Evolutionary conservation across 2,888 invertebrate species (phyloP).

Genomic region (Azorinus chamasolen): DNA sequence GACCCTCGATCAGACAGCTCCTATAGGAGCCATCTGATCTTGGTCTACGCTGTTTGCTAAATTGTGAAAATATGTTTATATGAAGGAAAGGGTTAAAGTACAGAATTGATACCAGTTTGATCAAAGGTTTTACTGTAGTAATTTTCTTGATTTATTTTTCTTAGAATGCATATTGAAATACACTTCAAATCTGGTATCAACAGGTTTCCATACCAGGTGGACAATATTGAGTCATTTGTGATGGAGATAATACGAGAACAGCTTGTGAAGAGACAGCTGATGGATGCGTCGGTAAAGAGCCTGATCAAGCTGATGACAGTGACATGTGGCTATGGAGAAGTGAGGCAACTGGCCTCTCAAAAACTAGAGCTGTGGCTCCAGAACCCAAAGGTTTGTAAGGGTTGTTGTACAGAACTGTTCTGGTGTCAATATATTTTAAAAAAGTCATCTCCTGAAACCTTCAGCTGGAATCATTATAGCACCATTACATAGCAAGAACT

Average conservation of each 20-base stretch:
- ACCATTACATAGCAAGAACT: no score
- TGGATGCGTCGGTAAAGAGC: slow-evolving; percentile 92
- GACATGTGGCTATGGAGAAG: slow-evolving; percentile 95
- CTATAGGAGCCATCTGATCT: no score
- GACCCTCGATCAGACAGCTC: no score
- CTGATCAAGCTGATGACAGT: slow-evolving; percentile 94
- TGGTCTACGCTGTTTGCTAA: no score
- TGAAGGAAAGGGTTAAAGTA: no score
- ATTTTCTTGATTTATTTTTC: no score
- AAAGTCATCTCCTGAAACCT: no score
- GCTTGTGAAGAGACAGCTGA: slow-evolving; percentile 93
- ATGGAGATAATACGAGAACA: slow-evolving; percentile 96
- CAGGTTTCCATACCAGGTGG: slow-evolving; percentile 89
- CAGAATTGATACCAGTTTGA: no score
- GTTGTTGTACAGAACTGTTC: neutral
- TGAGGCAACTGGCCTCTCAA: slow-evolving; percentile 92
- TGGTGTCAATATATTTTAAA: neutral
- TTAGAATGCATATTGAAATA: no score
- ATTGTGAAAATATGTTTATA: no score
- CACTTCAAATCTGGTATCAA: neutral
- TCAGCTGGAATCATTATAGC: no score
- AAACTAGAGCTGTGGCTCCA: slow-evolving; percentile 97
- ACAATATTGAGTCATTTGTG: slow-evolving; percentile 92
- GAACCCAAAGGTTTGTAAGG: slow-evolving; percentile 91
- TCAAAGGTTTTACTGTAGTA: no score